Evolutionary conservation across 2,797 vertebrate species (phyloP).

Genomic region (Pangasius djambal): DNA sequence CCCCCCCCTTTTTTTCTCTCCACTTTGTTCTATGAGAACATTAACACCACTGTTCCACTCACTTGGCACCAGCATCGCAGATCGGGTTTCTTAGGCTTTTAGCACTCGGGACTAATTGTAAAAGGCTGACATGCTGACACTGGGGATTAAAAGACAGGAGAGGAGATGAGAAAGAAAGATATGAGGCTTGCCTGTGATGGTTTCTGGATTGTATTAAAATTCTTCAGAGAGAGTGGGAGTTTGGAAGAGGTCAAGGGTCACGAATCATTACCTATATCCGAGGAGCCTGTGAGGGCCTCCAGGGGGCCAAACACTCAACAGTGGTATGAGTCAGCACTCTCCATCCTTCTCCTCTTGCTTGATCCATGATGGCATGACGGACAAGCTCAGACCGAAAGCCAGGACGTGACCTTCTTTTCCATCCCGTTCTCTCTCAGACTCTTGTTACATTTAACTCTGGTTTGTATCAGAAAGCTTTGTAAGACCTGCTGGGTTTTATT

Average conservation of each 20-base stretch:
- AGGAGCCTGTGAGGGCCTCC: constrained; percentile 51
- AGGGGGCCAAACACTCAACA: constrained; percentile 41
- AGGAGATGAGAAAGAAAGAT: constrained; percentile 28
- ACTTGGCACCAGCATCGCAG: constrained; percentile 7
- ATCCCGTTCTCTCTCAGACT: constrained; percentile 2
- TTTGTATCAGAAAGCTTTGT: constrained; percentile 13
- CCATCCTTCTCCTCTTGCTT: constrained; percentile 28
- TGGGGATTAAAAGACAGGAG: constrained; percentile 21
- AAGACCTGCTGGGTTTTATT: neutral
- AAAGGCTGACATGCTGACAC: constrained; percentile 53
- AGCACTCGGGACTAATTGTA: constrained; percentile 54
- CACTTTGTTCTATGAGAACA: constrained; percentile 51
- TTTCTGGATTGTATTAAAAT: constrained; percentile 73
- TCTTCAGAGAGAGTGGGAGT: constrained; percentile 62
- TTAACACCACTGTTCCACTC: constrained; percentile 42
- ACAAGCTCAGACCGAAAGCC: constrained; percentile 45
- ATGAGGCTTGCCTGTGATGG: constrained; percentile 50
- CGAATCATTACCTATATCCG: constrained; percentile 71
- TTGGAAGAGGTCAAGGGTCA: constrained; percentile 62
- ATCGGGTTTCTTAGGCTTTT: constrained; percentile 18
- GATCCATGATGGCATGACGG: constrained; percentile 62
- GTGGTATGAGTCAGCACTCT: constrained; percentile 71
- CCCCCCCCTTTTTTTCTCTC: constrained; percentile 19
- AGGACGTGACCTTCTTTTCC: constrained; percentile 50
- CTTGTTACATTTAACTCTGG: constrained; percentile 15